Base-by-base conservation (phyloP, 2,888 invertebrate genomes). In the Cacoxenus indagator region DNA sequence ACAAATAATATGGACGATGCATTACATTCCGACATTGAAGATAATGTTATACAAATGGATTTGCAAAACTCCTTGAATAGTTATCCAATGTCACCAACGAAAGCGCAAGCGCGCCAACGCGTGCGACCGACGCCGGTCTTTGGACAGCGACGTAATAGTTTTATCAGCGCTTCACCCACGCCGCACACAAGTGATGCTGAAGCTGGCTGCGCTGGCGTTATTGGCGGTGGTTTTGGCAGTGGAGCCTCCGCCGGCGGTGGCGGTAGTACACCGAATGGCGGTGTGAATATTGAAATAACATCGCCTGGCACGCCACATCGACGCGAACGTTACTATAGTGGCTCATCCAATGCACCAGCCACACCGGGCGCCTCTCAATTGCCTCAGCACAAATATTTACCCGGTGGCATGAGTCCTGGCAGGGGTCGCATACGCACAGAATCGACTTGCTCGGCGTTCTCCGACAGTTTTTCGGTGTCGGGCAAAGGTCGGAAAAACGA, bases 121-220 rank as follows among this genome's bases (percentile, higher is more conserved):
- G 91, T 94, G 43, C 90, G 92, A 46, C 93, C 94, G 3, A 90
- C 91, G 4, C 94, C 94, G 0, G 89, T 92, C 76, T 89, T 94
- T 65, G 91, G 92, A 22, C 88, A 90, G 68, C 87, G 90, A 29
- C 90, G 93, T 68, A 90, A 93, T 75, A 93, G 93, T 78, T 93
- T 93, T 85, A 87, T 92, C 45, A 91, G 90, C 82, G 90, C 91
- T 74, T 75, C 78, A 3, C 78, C 77, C 0, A 82, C 85, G 0
- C 81, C 84, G 0, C 77, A 85, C 66, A 73, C 78, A 4, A 71
- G 66, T 0, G 76, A 73, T 57, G 77, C 69, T 17, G 73, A 71
- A 4, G 22, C 19, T 64, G 64, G 24, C 26, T 9, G 54, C 19
- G 1, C 24, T 26, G 14, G 37, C 37, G 51, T 43, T 5, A n/a